Conservation (phyloP, 1,140 invertebrate species). For the Scaptomyza hsui region DNA sequence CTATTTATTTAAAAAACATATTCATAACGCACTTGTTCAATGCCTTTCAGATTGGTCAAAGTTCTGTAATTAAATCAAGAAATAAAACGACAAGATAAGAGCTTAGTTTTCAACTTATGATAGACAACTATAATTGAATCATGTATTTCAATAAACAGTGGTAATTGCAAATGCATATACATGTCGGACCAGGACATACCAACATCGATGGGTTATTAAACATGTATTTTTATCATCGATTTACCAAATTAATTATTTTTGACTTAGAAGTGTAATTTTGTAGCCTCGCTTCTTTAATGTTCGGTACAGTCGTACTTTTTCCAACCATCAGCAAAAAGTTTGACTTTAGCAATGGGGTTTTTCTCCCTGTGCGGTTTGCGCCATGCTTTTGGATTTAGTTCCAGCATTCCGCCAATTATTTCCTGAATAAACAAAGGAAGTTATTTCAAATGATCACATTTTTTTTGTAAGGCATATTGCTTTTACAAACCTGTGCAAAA, state of each 20-base stretch:
- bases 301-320: slow-evolving; percentile 72
- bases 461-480: no score
- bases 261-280: not conserved
- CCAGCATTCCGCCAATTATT: slow-evolving; percentile 97
- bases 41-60: no score
- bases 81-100: no score
- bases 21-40: no score
- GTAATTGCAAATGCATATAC: not conserved
- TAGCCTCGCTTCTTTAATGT: slow-evolving; percentile 3
- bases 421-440: slow-evolving; percentile 86
- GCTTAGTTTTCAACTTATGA: not conserved
- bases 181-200: not conserved
- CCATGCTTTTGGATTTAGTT: slow-evolving; percentile 93
- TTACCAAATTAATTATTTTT: not conserved
- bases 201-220: not conserved
- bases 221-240: not conserved
- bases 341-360: slow-evolving; percentile 65
- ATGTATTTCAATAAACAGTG: not conserved
- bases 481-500: slow-evolving; percentile 92
- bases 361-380: slow-evolving; percentile 90
- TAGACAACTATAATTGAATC: not conserved
- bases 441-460: no score
- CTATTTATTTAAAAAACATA: not conserved
- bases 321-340: slow-evolving; percentile 70
- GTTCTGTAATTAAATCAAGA: no score